Conservation (phyloP, 53 echinoderm and acorn worm species). For the Zoroaster sp. region DNA sequence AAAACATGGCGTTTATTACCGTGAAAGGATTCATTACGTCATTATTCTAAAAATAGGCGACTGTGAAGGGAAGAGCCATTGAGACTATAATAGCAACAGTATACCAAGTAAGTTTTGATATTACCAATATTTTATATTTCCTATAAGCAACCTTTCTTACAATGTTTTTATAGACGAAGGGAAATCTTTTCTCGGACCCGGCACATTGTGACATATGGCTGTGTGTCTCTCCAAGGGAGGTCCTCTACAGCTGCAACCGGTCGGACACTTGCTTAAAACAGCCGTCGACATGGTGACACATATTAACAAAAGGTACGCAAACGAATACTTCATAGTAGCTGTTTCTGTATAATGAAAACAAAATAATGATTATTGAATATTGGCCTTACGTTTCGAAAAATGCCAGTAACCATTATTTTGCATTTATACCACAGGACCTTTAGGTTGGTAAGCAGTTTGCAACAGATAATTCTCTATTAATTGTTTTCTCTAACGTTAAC, state of each 20-base stretch:
- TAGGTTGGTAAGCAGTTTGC: no score
- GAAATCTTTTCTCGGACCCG: neutral
- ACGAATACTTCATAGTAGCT: neutral
- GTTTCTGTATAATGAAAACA: neutral
- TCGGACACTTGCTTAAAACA: slow-evolving; percentile 10
- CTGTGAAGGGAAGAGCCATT: no score
- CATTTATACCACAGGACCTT: no score
- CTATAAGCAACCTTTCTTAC: neutral
- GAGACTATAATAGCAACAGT: neutral
- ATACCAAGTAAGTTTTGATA: neutral
- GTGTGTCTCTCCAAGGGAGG: slow-evolving; percentile 6
- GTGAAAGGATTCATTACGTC: no score
- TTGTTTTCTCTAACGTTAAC: no score
- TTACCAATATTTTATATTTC: neutral
- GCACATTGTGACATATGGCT: neutral
- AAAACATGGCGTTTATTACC: no score
- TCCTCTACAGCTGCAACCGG: slow-evolving; percentile 32
- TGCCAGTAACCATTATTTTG: no score
- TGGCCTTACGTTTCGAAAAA: no score
- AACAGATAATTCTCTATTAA: no score
- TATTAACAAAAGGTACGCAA: neutral
- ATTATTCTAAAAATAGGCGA: no score
- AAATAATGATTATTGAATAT: no score
- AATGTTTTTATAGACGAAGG: slow-evolving; percentile 1
- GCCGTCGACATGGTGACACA: slow-evolving; percentile 9